Base-by-base conservation (phyloP, 2,797 vertebrate species). In the Fringilla coelebs region DNA sequence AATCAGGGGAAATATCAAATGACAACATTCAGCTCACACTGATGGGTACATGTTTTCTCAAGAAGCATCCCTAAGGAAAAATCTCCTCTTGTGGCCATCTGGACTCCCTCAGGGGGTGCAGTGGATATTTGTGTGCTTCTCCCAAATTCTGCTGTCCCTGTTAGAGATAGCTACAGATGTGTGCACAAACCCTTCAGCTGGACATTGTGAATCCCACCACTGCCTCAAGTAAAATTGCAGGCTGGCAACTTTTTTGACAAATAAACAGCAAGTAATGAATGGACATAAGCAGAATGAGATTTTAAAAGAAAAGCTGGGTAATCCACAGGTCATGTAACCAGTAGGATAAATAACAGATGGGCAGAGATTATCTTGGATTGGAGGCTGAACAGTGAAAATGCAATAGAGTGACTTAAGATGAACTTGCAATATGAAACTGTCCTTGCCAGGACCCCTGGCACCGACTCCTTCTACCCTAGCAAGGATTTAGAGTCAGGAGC, bases 341-440 rank as follows among this genome's bases (percentile, higher is more conserved):
- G 68, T 54, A 90, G 82, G 87, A 95, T 65, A 95, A 85, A 87
- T 96, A 94, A 92, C 96, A 96, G 96, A 97, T 97, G 96, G 96
- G 81, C 9, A 4, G 84, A 94, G 80, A 97, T 97, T 94, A 96
- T 93, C 96, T 96, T 94, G 80, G 84, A 92, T 94, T 89, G 86
- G 62, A 92, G 62, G 45, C 38, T 83, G 70, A 79, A 77, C 52
- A 80, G 65, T 75, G 85, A 88, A 96, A 93, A 96, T 85, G 46
- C 70, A 87, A 72, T 28, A 41, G 41, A 85, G 48, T 57, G 71
- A 81, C 90, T 96, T 92, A 79, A 87, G 90, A 85, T 90, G 63
- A 94, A 80, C 75, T 81, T 79, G 73, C 51, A 63, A 41, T 58
- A 65, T 45, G 52, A 83, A 93, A 67, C 36, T 60, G 36, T 32